Base-by-base conservation (phyloP, 2,113 vertebrate species). In the Cyanistes caeruleus region DNA sequence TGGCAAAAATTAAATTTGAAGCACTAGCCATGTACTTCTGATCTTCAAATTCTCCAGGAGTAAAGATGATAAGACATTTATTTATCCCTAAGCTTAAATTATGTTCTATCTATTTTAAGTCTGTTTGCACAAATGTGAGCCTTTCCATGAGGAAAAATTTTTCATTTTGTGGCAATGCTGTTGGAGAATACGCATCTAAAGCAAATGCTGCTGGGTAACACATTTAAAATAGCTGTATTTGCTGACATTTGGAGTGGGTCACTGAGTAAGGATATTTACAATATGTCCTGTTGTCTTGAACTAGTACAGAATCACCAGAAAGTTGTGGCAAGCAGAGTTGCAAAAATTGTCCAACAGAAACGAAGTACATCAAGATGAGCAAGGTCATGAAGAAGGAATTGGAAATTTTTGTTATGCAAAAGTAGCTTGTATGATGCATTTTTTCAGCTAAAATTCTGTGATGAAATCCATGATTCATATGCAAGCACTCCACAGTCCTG, bases 401-500 rank as follows among this genome's bases (percentile, higher is more conserved):
- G n/a, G 51, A 80, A 89, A 18, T 8, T 44, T 5, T 12, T 75
- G 9, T 82, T 93, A 65, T 88, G 70, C 23, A 44, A 81, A 78
- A 63, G 35, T 37, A 43, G 35, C 7, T 91, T 81, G 46, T 5
- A 4, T 43, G 23, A 39, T 25, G 13, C 63, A 60, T 43, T 53
- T 93, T 94, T 60, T 37, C 30, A 69, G 21, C 43, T 82, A 60
- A 84, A 64, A 46, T 52, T 43, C 35, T 31, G 8, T 53, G 39
- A 70, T 76, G 9, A 72, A 89, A 91, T 87, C 96, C 28, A 33
- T 83, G 9, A 60, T 68, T 82, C 31, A 90, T 86, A 96, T 70
- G 24, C 48, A 82, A 93, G 51, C 35, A 51, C 43, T 68, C 7
- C 2, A 23, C 77, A 80, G 18, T 30, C 30, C 35, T 75, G 15